Percentiles rank a stretch among this genome's conserved stretches.
These are phyloP conservation scores for Galerucella calmariensis DNA, from an alignment of 2,888 invertebrate species.

Conservation along the genomic window DNA sequence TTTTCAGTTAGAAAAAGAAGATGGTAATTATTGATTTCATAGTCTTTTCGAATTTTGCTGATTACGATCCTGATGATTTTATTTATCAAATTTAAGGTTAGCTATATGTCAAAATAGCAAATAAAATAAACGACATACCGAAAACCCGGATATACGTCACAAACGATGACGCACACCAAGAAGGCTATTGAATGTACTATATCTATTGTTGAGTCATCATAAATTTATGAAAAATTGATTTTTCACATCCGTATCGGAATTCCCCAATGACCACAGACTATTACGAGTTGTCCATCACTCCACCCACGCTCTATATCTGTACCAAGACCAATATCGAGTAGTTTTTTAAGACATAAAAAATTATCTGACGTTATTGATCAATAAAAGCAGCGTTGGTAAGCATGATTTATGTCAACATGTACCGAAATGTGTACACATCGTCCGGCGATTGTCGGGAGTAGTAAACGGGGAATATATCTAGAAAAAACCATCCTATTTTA, in stretches of 20 bases:
- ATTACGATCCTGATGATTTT: no score
- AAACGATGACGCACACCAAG: no score
- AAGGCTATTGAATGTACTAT: no score
- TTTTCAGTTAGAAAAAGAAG: no score
- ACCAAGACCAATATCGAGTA: conserved; percentile 9
- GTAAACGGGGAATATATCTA: conserved; percentile 19
- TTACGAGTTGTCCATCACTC: conserved; percentile 9
- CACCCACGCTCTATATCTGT: not conserved
- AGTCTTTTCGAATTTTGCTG: no score
- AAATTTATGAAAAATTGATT: conserved; percentile 10
- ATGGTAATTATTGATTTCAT: no score
- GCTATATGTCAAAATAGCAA: no score
- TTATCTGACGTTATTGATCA: conserved; percentile 13
- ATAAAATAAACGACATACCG: no score
- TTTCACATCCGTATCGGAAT: not conserved
- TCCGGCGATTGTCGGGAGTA: conserved; percentile 16
- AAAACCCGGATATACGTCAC: no score
- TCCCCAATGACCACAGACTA: conserved; percentile 10
- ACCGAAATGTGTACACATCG: conserved; percentile 20
- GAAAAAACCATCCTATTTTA: conserved; percentile 14
- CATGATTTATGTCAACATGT: conserved; percentile 19
- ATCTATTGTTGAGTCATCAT: conserved; percentile 4
- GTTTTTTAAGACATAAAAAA: conserved; percentile 10
- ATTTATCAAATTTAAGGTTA: no score
- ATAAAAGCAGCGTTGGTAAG: not conserved